These are phyloP conservation scores for Neodontobutis hainanensis DNA, from an alignment of 2,113 vertebrate species.

Conservation along the genomic window DNA sequence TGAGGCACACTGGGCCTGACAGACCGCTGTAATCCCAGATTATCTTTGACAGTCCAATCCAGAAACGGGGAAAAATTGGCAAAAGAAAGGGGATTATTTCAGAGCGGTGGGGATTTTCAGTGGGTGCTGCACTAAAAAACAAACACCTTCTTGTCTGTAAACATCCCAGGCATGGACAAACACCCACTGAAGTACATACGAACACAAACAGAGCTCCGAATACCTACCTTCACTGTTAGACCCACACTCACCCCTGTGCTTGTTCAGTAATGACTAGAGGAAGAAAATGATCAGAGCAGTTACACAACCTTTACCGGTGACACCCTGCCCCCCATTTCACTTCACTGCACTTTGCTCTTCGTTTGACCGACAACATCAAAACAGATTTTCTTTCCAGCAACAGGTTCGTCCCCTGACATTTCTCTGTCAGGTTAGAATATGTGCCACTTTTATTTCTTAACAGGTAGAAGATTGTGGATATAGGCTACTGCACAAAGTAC, in stretches of 20 bases:
- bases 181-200: not conserved
- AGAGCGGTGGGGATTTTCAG: constrained; percentile 33
- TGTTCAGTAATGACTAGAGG: not conserved
- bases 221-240: not conserved
- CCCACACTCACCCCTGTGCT: not conserved
- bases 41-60: constrained; percentile 70
- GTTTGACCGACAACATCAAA: too few relatives aligned
- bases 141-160: constrained; percentile 27
- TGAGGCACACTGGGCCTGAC: constrained; percentile 55
- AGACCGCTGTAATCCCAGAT: constrained; percentile 73
- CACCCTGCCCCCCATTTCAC: not conserved
- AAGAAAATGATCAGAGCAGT: constrained; percentile 1
- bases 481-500: too few relatives aligned
- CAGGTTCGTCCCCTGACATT: too few relatives aligned
- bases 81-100: constrained; percentile 73
- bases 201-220: not conserved
- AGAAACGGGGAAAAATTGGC: constrained; percentile 66
- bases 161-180: not conserved
- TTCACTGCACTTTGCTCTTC: not conserved
- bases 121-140: constrained; percentile 1
- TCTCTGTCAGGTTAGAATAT: too few relatives aligned
- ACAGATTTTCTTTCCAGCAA: too few relatives aligned
- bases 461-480: too few relatives aligned
- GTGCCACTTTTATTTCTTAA: too few relatives aligned
- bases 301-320: not conserved